Conservation (phyloP, 2,113 vertebrate genomes). For the Passerina amoena region DNA sequence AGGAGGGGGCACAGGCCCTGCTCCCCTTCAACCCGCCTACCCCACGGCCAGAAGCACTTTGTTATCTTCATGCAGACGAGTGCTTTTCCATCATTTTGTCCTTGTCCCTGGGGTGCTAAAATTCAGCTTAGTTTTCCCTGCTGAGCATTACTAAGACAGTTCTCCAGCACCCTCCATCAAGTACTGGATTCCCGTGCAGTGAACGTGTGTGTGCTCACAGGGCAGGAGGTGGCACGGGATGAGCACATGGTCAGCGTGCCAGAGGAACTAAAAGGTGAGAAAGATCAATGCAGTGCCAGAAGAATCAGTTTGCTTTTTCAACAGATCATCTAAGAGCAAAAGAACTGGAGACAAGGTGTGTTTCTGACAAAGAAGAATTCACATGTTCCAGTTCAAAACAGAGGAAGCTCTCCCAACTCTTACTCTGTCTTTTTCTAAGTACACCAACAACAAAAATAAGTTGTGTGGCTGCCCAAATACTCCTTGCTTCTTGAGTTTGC, state of each 20-base stretch:
- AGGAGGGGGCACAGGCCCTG: not conserved
- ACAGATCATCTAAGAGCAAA: not conserved
- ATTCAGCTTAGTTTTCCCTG: not conserved
- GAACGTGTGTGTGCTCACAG: rapidly evolving
- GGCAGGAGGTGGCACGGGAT: not conserved
- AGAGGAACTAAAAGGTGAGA: not conserved
- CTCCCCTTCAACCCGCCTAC: not conserved
- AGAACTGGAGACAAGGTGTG: not conserved
- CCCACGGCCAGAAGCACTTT: not conserved
- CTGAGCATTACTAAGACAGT: not conserved
- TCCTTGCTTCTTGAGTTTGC: not conserved
- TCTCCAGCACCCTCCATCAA: not conserved
- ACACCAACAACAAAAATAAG: not conserved
- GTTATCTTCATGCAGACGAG: not conserved
- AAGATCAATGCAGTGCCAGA: not conserved
- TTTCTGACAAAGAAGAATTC: not conserved
- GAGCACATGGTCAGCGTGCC: not conserved
- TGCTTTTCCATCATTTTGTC: not conserved
- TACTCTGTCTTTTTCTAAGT: not conserved
- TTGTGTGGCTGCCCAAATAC: not conserved
- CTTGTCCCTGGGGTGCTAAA: not conserved
- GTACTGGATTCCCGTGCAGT: not conserved
- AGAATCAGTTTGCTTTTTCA: not conserved
- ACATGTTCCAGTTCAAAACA: not conserved
- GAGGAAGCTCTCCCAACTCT: not conserved